Percentiles rank a stretch among this genome's conserved stretches.
phyloP scores from a whole-genome alignment of 2,797 vertebrate genomes.

The Phataginus tetradactyla region DNA sequence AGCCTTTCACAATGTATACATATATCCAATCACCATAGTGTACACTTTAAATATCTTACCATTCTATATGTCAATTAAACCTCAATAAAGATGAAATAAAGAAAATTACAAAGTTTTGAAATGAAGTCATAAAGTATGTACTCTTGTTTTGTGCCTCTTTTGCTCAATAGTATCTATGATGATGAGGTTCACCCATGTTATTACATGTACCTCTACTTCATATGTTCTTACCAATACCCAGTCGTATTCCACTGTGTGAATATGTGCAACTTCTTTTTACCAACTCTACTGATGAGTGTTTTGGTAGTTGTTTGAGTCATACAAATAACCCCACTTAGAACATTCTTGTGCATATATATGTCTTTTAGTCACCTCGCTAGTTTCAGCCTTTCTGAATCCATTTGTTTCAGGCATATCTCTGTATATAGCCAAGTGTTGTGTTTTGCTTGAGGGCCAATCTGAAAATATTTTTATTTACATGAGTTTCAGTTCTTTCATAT shows the following conservation, averaged over 20 bases:
- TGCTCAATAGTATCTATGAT: not conserved
- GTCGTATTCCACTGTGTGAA: not conserved
- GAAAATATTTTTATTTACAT: conserved; percentile 27
- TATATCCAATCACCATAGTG: not conserved
- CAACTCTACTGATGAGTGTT: not conserved
- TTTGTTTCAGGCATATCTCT: not conserved
- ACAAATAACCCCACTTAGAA: not conserved
- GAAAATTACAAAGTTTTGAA: not conserved
- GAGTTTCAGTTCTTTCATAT: not conserved
- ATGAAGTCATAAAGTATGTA: not conserved
- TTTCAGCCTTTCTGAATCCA: not conserved
- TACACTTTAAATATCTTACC: not conserved
- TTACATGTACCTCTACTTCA: not conserved
- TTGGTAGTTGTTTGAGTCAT: not conserved
- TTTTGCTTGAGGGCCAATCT: not conserved
- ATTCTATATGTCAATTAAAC: not conserved
- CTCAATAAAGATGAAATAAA: not conserved
- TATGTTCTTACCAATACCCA: not conserved
- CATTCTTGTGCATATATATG: not conserved
- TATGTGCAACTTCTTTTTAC: not conserved
- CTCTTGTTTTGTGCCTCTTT: not conserved
- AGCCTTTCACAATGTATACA: not conserved
- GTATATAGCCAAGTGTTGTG: not conserved
- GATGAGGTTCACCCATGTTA: not conserved
- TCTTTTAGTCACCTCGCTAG: not conserved